A percentile compares a stretch with the other conserved stretches of the same genome.
Evolutionary conservation across 2,888 invertebrate species (phyloP).

Genomic region (Drosophila melanosoma): DNA sequence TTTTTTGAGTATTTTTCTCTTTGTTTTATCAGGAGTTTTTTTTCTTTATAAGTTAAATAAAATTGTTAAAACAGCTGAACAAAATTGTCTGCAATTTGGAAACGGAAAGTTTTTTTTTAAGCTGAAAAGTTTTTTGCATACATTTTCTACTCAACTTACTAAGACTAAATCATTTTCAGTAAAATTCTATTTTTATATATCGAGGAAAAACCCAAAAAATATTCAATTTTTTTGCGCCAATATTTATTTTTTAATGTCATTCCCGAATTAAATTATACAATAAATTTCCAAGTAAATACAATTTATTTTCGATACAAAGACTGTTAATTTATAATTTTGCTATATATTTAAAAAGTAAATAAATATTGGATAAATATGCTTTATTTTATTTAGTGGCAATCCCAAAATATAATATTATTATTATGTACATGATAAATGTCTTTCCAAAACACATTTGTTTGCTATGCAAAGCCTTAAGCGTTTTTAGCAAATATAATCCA

Average conservation of each 20-base stretch:
- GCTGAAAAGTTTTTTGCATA: not conserved
- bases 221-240: not conserved
- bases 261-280: not conserved
- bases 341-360: too few relatives aligned
- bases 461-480: not conserved
- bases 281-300: not conserved
- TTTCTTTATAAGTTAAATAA: not conserved
- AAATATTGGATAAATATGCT: not conserved
- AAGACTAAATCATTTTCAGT: not conserved
- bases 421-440: not conserved
- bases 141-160: not conserved
- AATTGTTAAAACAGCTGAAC: not conserved
- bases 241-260: not conserved
- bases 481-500: not conserved
- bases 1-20: too few relatives aligned
- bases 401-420: not conserved
- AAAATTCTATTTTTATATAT: not conserved
- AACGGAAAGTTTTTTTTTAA: not conserved
- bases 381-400: not conserved
- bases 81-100: not conserved
- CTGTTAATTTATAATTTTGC: too few relatives aligned
- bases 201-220: fast-evolving
- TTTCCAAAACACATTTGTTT: not conserved
- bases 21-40: not conserved
- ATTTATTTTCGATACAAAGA: not conserved